Base-by-base conservation (phyloP, 2,888 invertebrate species). In the Pasiphila rectangulata region DNA sequence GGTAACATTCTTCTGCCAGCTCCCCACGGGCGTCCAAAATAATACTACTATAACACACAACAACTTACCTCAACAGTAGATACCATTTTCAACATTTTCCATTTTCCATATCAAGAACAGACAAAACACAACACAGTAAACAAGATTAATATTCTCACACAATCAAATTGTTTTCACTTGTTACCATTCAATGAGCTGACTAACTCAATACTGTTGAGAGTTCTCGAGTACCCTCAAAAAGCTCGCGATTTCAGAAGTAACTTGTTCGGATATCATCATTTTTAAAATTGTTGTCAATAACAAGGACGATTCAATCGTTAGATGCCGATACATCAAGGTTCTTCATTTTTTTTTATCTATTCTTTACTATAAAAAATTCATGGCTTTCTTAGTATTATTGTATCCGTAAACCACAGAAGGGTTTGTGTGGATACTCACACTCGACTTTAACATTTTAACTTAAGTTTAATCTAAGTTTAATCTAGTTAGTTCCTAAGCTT, bases 21-120 rank as follows among this genome's bases (percentile, higher is more conserved):
- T n/a, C n/a, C n/a, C n/a, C n/a, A n/a, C n/a, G n/a, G n/a, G n/a
- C n/a, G n/a, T n/a, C n/a, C n/a, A n/a, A n/a, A n/a, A n/a, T n/a
- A n/a, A n/a, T n/a, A n/a, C n/a, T n/a, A n/a, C 15, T 16, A 16
- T 32, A 6, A 16, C 4, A 2, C n/a, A 17, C 2, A 9, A 32
- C 2, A 9, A 25, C 61, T 54, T 23, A 61, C 60, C 40, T 61
- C 58, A 35, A 50, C 29, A 32, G 43, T 37, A 0, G 46, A 36
- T 21, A 51, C 44, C 57, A 57, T 57, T 49, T 39, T 57, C 24
- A 57, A 21, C 17, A 4, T 15, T 32, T 19, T 19, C 34, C 48
- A 57, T 47, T 15, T 27, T 40, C 19, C n/a, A 12, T 12, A 13
- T 29, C 20, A 27, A n/a, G n/a, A n/a, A n/a, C n/a, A n/a, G n/a